Conservation (phyloP, 2,888 invertebrate species). For the Scaptodrosophila latifasciaeformis region DNA sequence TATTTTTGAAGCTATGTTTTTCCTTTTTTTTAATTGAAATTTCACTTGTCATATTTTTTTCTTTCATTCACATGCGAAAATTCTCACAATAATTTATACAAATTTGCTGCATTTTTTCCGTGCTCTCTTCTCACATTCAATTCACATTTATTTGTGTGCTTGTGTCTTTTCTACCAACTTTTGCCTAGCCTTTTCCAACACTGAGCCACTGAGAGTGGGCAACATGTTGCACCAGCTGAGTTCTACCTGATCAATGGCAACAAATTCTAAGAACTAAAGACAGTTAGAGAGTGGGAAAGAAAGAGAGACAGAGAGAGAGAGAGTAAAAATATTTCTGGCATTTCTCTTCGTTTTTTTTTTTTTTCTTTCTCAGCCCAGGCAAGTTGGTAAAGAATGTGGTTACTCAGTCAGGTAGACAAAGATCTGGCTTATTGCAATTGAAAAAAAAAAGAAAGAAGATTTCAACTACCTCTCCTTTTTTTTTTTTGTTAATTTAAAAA, state of each 20-base stretch:
- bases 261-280: slow-evolving; percentile 20
- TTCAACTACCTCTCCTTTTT: too few relatives aligned
- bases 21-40: slow-evolving; percentile 27
- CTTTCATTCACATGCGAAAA: slow-evolving; percentile 60
- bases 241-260: slow-evolving; percentile 8
- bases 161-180: not conserved
- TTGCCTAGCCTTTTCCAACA: slow-evolving; percentile 32
- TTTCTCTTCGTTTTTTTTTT: too few relatives aligned
- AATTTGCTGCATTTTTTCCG: slow-evolving; percentile 43
- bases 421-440: slow-evolving; percentile 7
- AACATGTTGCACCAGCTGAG: slow-evolving; percentile 20
- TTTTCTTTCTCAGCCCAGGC: not conserved
- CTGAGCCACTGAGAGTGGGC: slow-evolving; percentile 35
- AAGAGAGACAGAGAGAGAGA: slow-evolving; percentile 3
- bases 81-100: slow-evolving; percentile 61
- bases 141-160: slow-evolving; percentile 1
- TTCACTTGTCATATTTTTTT: slow-evolving; percentile 32
- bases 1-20: slow-evolving; percentile 29
- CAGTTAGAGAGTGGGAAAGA: slow-evolving; percentile 16
- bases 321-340: slow-evolving; percentile 7
- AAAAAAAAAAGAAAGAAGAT: too few relatives aligned
- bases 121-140: slow-evolving; percentile 21
- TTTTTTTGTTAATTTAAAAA: too few relatives aligned
- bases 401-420: slow-evolving; percentile 23
- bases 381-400: not conserved